A percentile compares a stretch with the other conserved stretches of the same genome.
Conservation (phyloP, 2,797 vertebrate species). For the Sciaenops ocellatus region DNA sequence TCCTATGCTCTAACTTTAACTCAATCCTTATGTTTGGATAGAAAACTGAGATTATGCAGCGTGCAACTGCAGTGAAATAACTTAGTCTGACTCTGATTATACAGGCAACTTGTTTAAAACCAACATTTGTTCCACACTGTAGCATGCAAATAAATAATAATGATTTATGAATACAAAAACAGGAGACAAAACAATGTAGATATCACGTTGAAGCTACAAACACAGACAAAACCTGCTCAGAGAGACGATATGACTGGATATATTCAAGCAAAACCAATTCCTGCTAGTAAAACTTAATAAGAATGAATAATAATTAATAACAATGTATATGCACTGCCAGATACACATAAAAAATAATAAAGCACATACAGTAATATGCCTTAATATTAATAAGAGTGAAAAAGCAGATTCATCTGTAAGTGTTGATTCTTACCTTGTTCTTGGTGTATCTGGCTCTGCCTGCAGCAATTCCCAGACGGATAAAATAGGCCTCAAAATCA, state of each 20-base stretch:
- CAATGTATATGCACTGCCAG: background rate
- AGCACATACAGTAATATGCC: background rate
- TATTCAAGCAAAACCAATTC: background rate
- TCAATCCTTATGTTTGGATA: no score
- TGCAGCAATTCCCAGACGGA: conserved; percentile 94
- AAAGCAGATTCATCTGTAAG: background rate
- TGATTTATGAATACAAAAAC: background rate
- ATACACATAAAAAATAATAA: background rate
- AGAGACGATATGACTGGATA: background rate
- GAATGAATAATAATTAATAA: no score
- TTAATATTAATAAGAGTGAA: background rate
- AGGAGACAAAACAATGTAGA: background rate
- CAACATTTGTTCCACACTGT: background rate
- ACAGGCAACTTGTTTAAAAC: background rate
- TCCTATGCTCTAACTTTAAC: background rate
- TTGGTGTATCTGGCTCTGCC: conserved; percentile 96
- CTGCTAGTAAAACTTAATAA: no score
- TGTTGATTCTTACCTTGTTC: conserved; percentile 86
- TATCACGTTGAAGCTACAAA: background rate
- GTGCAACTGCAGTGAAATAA: no score
- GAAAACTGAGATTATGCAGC: background rate
- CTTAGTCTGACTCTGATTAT: background rate
- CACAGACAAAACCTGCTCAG: no score
- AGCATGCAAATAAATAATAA: background rate
- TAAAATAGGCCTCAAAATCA: conserved; percentile 98